A percentile compares a stretch with the other conserved stretches of the same genome.
These are phyloP conservation scores for Myotis lucifugus DNA, from an alignment of 2,113 vertebrate genomes.

Conservation along the genomic window DNA sequence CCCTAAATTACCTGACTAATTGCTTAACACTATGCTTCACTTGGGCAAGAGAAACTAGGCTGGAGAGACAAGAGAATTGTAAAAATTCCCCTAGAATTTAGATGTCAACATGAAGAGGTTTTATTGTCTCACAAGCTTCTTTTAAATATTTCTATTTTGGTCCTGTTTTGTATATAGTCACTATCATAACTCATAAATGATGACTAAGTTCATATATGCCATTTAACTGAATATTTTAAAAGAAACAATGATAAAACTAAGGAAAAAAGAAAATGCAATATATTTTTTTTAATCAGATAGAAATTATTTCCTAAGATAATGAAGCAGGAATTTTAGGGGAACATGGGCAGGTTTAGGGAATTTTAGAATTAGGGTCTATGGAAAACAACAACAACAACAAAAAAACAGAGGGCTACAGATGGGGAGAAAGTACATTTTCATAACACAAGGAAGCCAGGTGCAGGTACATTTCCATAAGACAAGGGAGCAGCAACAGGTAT, in stretches of 20 bases:
- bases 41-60: not conserved
- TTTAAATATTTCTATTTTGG: not conserved
- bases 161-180: not conserved
- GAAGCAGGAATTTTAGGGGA: no score
- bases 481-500: no score
- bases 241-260: not conserved
- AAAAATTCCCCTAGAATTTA: not conserved
- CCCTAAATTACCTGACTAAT: not conserved
- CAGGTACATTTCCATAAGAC: no score
- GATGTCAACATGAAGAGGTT: not conserved
- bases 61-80: not conserved
- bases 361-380: no score
- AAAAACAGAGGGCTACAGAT: no score
- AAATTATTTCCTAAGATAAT: not conserved
- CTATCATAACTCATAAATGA: constrained; percentile 10
- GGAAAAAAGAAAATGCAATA: not conserved
- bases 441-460: no score
- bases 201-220: not conserved
- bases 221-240: not conserved
- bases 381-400: no score
- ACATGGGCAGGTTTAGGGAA: no score
- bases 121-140: constrained; percentile 1
- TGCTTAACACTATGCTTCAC: not conserved
- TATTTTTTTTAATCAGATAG: not conserved
- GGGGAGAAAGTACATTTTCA: no score